Conservation (phyloP, 2,888 invertebrate genomes). For the Onthophagus sagittarius region DNA sequence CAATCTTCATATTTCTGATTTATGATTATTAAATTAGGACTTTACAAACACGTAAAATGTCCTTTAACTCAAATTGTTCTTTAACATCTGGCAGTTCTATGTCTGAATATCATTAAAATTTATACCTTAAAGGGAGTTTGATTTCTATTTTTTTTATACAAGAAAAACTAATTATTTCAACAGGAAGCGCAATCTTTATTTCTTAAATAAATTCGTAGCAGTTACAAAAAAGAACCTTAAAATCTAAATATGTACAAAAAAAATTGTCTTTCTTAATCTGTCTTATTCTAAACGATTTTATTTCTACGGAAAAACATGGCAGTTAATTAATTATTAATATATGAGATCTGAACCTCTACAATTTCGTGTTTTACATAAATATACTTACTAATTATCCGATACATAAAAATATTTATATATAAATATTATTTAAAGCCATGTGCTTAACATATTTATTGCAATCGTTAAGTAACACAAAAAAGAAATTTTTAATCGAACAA, state of each 20-base stretch:
- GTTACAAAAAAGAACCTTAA: conserved; percentile 41
- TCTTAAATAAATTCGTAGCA: conserved; percentile 43
- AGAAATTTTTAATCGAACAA: not conserved
- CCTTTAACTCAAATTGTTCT: no score
- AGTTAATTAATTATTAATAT: conserved; percentile 24
- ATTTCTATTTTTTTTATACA: not conserved
- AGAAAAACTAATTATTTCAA: conserved; percentile 17
- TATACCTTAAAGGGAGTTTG: no score
- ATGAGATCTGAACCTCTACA: conserved; percentile 30
- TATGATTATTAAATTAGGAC: no score
- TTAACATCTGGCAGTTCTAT: no score
- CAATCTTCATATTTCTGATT: no score
- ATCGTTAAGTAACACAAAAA: conserved; percentile 25
- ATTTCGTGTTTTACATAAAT: conserved; percentile 26
- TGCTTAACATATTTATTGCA: conserved; percentile 33
- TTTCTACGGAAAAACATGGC: conserved; percentile 26
- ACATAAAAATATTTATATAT: conserved; percentile 22
- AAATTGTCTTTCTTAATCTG: conserved; percentile 6
- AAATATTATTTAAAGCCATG: conserved; percentile 39
- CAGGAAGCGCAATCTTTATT: conserved; percentile 27
- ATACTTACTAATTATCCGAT: conserved; percentile 14
- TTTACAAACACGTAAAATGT: no score
- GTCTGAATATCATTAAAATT: no score
- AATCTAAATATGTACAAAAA: conserved; percentile 29
- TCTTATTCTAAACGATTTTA: conserved; percentile 9